Base-by-base conservation (phyloP, 1,140 invertebrate species). In the Drosophila busckii region DNA sequence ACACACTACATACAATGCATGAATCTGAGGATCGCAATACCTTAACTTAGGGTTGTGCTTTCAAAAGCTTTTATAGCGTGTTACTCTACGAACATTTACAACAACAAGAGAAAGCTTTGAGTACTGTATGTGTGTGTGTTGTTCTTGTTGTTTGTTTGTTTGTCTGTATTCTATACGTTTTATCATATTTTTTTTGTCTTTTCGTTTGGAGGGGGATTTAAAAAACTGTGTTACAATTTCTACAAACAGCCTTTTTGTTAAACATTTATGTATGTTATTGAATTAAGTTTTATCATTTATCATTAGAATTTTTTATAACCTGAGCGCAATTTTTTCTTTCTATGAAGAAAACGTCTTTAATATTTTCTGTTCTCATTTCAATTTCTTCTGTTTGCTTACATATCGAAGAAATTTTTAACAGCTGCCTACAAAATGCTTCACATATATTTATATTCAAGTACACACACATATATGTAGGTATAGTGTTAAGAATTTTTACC, bases 221-320 rank as follows among this genome's bases (percentile, higher is more conserved):
- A 83, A 76, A 83, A 82, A 82, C 70, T 82, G 70, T 80, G 59
- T 85, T 63, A 84, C 82, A 84, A 82, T 85, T 84, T 85, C 75
- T 84, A 84, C 80, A 82, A 84, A 84, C 80, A 84, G 80, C 80
- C 80, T 84, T 84, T 70, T 63, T 76, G 65, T 84, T 84, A 84
- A 84, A 83, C 70, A 64, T 76, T 44, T n/a, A 20, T 56, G 17
- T 38, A 25, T 35, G 26, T 45, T 34, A 53, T 50, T 44, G 45
- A 45, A 52, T 52, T 62, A 34, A 29, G 6, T 46, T 37, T 37
- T 64, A 46, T 38, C 49, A 53, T 29, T 59, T 8, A 26, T 73
- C 42, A 32, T 38, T 37, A 22, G 41, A 32, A 38, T 20, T 19
- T 56, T 44, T 54, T 58, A 58, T 82, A 82, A 83, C 75, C 75